A percentile compares a stretch with the other conserved stretches of the same genome.
Conservation (phyloP, 2,113 vertebrate species). For the Rhadina sibilatrix region DNA sequence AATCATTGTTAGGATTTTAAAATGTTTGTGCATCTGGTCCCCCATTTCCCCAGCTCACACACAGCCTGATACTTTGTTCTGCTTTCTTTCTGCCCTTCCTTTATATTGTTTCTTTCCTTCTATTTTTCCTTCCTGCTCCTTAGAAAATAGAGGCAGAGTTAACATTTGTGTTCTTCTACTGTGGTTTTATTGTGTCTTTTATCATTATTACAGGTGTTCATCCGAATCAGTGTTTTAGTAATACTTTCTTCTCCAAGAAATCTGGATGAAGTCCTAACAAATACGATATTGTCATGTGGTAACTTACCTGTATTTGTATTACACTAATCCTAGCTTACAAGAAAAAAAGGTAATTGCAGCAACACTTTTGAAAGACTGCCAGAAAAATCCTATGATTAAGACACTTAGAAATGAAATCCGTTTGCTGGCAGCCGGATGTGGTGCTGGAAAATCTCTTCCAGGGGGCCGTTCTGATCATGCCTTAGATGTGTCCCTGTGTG, state of each 20-base stretch:
- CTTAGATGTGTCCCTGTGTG: not conserved
- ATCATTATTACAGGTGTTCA: not conserved
- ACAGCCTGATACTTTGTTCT: not conserved
- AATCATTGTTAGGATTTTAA: not conserved
- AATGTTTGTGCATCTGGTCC: not conserved
- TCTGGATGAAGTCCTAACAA: slow-evolving; percentile 66
- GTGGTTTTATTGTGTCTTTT: not conserved
- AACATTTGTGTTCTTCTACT: not conserved
- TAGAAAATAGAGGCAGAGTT: not conserved
- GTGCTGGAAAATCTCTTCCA: not conserved
- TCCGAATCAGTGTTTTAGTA: slow-evolving; percentile 19
- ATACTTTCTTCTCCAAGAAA: slow-evolving; percentile 46
- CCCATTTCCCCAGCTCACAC: not conserved
- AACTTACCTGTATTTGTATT: slow-evolving; percentile 68
- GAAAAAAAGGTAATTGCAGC: slow-evolving; percentile 63
- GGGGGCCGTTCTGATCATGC: not conserved
- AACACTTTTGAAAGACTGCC: slow-evolving; percentile 69
- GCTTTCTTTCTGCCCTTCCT: not conserved
- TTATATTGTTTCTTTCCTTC: not conserved
- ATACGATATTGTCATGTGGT: slow-evolving; percentile 48
- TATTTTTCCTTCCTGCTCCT: not conserved
- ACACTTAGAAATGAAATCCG: slow-evolving; percentile 39
- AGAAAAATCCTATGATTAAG: slow-evolving; percentile 59
- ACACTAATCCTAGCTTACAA: slow-evolving; percentile 69
- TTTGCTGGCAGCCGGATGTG: slow-evolving; percentile 45